Evolutionary conservation across 2,797 vertebrate genomes (phyloP), one percentile per base, ranked within the genome.

Genomic region (Anguilla megastoma): DNA sequence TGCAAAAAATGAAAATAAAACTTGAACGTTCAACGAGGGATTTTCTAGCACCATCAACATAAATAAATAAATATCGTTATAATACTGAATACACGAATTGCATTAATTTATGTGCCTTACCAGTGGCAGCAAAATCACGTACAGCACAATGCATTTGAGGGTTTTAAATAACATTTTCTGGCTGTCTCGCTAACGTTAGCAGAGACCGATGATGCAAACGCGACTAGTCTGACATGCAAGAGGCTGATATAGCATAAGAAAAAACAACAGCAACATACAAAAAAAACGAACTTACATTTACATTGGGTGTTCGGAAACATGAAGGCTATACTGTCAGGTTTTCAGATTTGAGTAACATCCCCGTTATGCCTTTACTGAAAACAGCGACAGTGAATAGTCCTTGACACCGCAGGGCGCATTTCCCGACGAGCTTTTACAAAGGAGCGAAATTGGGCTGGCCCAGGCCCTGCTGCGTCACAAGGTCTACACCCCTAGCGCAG

Each of bases 371-470:
- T 24, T n/a, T 45, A 16, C 21, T 66, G 33, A 66, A 16, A 63
- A 85, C 14, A 63, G 33, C 58, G 36, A 85, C 54, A 24, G 2
- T 8, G 58, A 60, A 60, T 63, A 85, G 54, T 85, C 84, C 84
- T 85, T 41, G 7, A 63, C 30, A 41, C 54, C n/a, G 18, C n/a
- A 60, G 84, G 14, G 33, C 16, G 33, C 33, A 36, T 58, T 21
- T 21, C 84, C 8, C 21, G 82, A 41, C 56, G 52, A 41, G 56
- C 56, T 36, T 18, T 33, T 41, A 60, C 84, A 63, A 85, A 85
- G 21, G 50, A 85, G 84, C 27, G 27, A 56, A 58, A 33, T 58
- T 85, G 84, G 84, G 84, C 84, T 60, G 84, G 56, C 27, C 58
- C 58, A 58, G 14, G 56, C 12, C 58, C 56, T 3, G 82, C 84